phyloP scores from a whole-genome alignment of 2,113 vertebrate genomes.

The Geothlypis trichas region DNA sequence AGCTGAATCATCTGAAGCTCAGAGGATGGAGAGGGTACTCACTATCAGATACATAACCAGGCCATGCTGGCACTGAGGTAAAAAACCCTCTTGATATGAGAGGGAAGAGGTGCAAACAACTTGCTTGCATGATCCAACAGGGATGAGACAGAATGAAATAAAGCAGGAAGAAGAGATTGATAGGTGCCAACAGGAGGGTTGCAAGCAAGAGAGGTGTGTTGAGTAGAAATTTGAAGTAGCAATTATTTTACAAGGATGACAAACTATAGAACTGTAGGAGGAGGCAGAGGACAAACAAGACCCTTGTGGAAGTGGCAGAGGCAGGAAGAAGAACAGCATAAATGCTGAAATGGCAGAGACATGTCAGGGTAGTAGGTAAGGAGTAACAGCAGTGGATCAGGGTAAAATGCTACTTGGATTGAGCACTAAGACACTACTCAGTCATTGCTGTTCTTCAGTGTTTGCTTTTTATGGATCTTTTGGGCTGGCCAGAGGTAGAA shows the following conservation, averaged over 20 bases:
- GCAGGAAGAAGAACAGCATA: not conserved
- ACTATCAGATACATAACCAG: not conserved
- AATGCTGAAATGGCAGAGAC: not conserved
- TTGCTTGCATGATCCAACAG: not conserved
- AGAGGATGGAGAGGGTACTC: not conserved
- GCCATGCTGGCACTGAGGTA: not conserved
- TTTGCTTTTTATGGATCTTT: not conserved
- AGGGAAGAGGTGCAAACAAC: not conserved
- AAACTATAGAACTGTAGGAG: not conserved
- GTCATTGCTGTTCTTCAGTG: not conserved
- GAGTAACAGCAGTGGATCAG: not conserved
- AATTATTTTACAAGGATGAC: not conserved
- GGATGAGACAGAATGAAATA: not conserved
- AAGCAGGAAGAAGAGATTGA: not conserved
- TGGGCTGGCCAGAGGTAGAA: not conserved
- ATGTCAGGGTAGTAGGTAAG: not conserved
- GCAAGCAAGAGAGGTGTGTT: not conserved
- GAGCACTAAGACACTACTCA: not conserved
- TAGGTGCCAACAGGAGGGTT: not conserved
- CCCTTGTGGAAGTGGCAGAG: not conserved
- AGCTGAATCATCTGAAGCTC: not conserved
- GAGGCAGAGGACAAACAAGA: not conserved
- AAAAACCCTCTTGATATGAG: not conserved
- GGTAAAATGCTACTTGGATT: not conserved
- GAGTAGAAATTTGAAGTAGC: not conserved